Evolutionary conservation across 1,140 invertebrate genomes (phyloP), one percentile per base, ranked within the genome.

Genomic region (Pseudachorutes palmiensis): DNA sequence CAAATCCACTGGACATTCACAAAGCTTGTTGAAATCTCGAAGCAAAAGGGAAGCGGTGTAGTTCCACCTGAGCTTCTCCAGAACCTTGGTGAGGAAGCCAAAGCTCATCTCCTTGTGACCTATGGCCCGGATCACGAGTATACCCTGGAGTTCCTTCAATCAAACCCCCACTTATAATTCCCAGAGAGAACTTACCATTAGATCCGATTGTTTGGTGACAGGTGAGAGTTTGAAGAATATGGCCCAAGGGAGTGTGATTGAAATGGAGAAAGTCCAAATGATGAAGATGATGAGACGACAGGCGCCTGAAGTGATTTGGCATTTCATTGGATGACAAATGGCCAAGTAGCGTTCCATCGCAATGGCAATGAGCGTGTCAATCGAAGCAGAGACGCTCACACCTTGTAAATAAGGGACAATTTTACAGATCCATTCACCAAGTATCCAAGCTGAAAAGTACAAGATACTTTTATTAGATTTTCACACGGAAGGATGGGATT

Each of bases 311-410:
- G 79, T 78, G 63, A 83, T 79, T 65, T 81, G 80, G 49, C 77
- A 77, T 66, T 77, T 76, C 74, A 82, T 75, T 26, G 81, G 80
- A 69, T 78, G 79, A 72, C 81, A 83, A 26, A 83, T 83, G 16
- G 81, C 81, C 51, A 82, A 68, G 73, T 68, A 71, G 78, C 81
- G 78, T 73, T 84, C 83, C n/a, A 83, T 74, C 3, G 83, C 82
- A 49, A 84, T 82, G 55, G 81, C 82, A 30, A 82, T 81, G 59
- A 84, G 71, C 0, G 82, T 83, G 72, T 82, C 81, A 45, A 84
- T 81, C 0, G 81, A 83, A 1, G 82, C 82, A 64, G 81, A 82
- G 5, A 84, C 82, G 16, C 80, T 80, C 2, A 83, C 82, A 2
- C 82, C 82, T 75, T 84, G 83, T 2, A 84, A 76, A 71, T 82